Evolutionary conservation across 2,888 invertebrate species (phyloP), one percentile per base, ranked within the genome.

Genomic region (Choreutis nemorana): DNA sequence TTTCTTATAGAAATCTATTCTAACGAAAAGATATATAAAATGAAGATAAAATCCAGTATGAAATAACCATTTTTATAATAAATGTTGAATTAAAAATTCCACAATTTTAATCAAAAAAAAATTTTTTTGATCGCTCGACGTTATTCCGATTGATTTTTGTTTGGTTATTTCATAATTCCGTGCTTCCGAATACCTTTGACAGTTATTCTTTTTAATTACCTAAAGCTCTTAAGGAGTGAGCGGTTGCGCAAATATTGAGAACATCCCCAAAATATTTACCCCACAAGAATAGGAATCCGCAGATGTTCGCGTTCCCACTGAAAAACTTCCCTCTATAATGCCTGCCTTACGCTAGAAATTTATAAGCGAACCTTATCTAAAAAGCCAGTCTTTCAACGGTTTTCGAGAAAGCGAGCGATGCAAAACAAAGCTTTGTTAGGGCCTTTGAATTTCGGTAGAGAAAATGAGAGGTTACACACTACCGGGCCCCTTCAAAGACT

Each of bases 381-480:
- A 75, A 77, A 71, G 77, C 60, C 66, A 64, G 70, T 66, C 63
- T 73, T 73, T 75, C 72, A 73, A 51, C 58, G 55, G 66, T 63
- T 64, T 62, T 61, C 55, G 61, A 48, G 47, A n/a, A 53, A 62
- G 63, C 64, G 62, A 55, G 65, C 67, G 65, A 72, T 68, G 75
- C 71, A 73, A 75, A 77, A 75, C 72, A 77, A 77, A 72, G 75
- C 75, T 72, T 77, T 75, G 75, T 70, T 65, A 58, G 60, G 58
- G 58, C 65, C 75, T 78, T 77, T 78, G 73, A 75, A 75, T 73
- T 78, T 78, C 48, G 73, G 72, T 63, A 63, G 66, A 68, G 75
- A 75, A 75, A 75, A 77, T 73, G 71, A 72, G 68, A 67, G 73
- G 72, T 68, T 72, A 68, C 70, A 70, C 63, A 67, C 62, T 59